Base-by-base conservation (phyloP, 2,888 invertebrate genomes). In the Hymenopus coronatus region DNA sequence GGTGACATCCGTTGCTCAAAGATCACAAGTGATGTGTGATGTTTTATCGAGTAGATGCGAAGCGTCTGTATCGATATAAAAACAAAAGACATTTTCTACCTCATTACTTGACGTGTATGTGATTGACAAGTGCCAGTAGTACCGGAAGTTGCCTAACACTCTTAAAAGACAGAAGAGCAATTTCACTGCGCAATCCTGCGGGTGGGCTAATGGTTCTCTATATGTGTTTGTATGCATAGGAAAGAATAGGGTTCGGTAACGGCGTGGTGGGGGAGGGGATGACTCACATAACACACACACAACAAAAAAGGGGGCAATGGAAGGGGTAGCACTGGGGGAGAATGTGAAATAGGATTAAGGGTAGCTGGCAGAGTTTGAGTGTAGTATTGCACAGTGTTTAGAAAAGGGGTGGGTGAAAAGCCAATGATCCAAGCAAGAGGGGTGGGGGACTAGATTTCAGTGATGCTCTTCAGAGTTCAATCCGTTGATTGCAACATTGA, bases 191-290 rank as follows among this genome's bases (percentile, higher is more conserved):
- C 89, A 89, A 89, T 89, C 89, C 88, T 90, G 89, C 90, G 90
- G 90, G 90, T 90, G 88, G 90, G 83, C 89, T 90, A 90, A 90
- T 89, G 88, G 90, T 86, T 82, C 88, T 88, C 88, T 89, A 83
- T 88, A 89, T 89, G 90, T 89, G 90, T 90, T 89, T 89, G 88
- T 90, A 90, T 90, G 90, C 90, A 89, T 88, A 88, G 88, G 88
- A 88, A 86, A 87, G 89, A 89, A 84, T 83, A 33, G 87, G 89
- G 89, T 40, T 83, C 81, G 85, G 87, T 83, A 84, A 85, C 28
- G 14, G 33, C 82, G 15, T 46, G 83, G 87, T 88, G 88, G 30
- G 88, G 88, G 88, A 88, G 89, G 82, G 89, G 89, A 90, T 90
- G 90, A 90, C 88, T 90, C 90, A 89, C 90, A 89, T 88, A 89